These are phyloP conservation scores for Danionella dracula DNA, from an alignment of 2,797 vertebrate genomes.

Conservation along the genomic window DNA sequence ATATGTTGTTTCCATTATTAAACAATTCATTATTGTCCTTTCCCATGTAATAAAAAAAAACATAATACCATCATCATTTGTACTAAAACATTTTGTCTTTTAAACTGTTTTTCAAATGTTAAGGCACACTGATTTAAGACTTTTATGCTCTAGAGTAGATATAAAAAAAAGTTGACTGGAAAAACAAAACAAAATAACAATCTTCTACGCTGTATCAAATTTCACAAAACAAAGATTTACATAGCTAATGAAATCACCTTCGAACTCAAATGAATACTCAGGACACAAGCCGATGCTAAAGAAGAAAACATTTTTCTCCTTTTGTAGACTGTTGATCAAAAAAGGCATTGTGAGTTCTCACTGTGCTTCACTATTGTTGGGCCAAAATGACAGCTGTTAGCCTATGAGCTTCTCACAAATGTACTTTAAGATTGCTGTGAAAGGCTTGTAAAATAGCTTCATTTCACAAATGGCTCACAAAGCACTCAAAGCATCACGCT, in stretches of 20 bases:
- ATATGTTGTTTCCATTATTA: too few species aligned
- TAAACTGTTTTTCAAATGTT: too few species aligned
- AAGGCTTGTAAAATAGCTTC: slow-evolving; percentile 31
- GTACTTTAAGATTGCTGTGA: slow-evolving; percentile 22
- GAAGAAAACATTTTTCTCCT: background rate
- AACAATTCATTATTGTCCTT: too few species aligned
- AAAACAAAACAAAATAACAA: too few species aligned
- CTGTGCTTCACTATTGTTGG: slow-evolving; percentile 10
- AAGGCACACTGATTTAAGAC: too few species aligned
- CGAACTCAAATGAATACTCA: background rate
- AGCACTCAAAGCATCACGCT: slow-evolving; percentile 21
- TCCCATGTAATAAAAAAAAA: too few species aligned
- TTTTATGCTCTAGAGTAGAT: too few species aligned
- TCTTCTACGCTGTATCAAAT: too few species aligned
- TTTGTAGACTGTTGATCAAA: background rate
- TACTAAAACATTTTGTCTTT: too few species aligned
- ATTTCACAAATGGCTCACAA: slow-evolving; percentile 29
- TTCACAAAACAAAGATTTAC: too few species aligned
- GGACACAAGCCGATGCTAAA: background rate
- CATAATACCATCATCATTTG: too few species aligned
- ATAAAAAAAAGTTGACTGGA: too few species aligned
- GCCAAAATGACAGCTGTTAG: slow-evolving; percentile 23
- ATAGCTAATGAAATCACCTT: background rate
- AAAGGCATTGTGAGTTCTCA: background rate
- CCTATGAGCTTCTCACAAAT: slow-evolving; percentile 31